Evolutionary conservation across 1,140 invertebrate genomes (phyloP), one percentile per base, ranked within the genome.

Genomic region (Hypothenemus hampei): DNA sequence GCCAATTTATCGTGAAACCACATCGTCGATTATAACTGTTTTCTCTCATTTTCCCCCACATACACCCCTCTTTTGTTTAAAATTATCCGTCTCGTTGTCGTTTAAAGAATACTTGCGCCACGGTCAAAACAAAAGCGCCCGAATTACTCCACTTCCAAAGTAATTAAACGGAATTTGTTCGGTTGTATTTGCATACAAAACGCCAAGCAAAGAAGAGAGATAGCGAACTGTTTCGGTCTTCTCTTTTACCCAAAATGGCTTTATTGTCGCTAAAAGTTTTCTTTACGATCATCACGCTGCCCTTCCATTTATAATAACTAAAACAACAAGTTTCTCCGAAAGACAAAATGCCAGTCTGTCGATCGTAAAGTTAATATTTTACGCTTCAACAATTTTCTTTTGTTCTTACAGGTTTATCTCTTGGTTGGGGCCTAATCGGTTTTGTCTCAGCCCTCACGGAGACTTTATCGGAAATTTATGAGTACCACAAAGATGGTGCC

Each of bases 381-480:
- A 51, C 21, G 15, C 19, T 16, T 22, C 20, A 20, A 23, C 18
- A 13, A 35, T 19, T 37, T 19, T 37, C 24, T 43, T 15, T 60
- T 53, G 50, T 62, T 67, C 40, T 80, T 76, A 3, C 76, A 84
- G 82, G 81, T 47, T 72, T 84, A 37, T 77, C 79, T 1, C 68
- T 84, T 21, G 82, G 81, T 4, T 77, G 79, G 33, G 81, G 81
- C 16, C 69, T 83, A 47, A 77, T 84, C 59, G 75, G 81, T 23
- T 78, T 83, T 58, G 81, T 78, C 2, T 81, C 80, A 5, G 78
- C 79, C 15, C 72, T 84, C 35, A 80, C 78, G 10, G 81, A 83
- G 55, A 80, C 79, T 13, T 75, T 78, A 45, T 62, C 77, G 54
- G 79, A 81, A 53, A 73, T 76, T 18, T 71, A 69, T 36, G 60